Conservation (phyloP, 2,888 invertebrate genomes). For the Atherix ibis region DNA sequence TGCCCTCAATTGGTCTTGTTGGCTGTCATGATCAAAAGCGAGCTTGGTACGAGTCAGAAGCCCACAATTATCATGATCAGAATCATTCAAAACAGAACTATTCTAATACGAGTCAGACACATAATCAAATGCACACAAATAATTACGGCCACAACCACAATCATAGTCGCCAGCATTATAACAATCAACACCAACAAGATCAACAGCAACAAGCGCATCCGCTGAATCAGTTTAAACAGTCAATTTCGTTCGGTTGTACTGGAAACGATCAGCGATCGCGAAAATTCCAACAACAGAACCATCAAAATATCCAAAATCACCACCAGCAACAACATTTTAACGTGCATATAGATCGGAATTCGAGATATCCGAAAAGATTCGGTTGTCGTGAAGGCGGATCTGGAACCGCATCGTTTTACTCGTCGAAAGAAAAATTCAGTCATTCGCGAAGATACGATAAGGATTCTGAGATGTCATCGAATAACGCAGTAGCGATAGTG, state of each 20-base stretch:
- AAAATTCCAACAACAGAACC: constrained; percentile 9
- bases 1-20: constrained; percentile 24
- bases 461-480: constrained; percentile 2
- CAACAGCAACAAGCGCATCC: too few relatives aligned
- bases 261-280: constrained; percentile 9
- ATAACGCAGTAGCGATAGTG: constrained; percentile 13
- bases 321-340: too few relatives aligned
- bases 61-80: background rate
- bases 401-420: background rate
- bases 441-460: constrained; percentile 9
- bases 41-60: constrained; percentile 7
- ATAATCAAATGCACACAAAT: background rate
- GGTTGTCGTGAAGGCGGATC: constrained; percentile 3
- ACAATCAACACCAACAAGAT: constrained; percentile 6
- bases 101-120: too few relatives aligned
- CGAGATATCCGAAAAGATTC: constrained; percentile 9
- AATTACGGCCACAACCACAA: constrained; percentile 3
- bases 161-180: constrained; percentile 3
- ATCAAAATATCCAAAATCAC: too few relatives aligned
- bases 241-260: background rate
- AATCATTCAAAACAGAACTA: constrained; percentile 1
- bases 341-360: constrained; percentile 11
- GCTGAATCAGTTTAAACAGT: background rate
- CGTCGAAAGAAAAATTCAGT: constrained; percentile 2
- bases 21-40: constrained; percentile 8